phyloP scores from a whole-genome alignment of 1,140 invertebrate species.

The Halictus rubicundus region DNA sequence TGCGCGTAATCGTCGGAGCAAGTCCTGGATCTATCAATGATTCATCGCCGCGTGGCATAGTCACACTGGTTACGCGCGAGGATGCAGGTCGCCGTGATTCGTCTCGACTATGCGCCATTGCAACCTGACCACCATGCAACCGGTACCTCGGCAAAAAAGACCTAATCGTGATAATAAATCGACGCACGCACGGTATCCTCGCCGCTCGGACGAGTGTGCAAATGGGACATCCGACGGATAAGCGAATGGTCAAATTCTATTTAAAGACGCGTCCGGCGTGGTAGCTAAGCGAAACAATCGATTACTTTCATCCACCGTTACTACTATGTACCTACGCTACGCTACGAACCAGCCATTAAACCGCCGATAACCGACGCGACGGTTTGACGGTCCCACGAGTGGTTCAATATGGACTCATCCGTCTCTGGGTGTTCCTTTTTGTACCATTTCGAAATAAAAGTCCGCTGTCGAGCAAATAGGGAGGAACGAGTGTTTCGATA shows the following conservation, averaged over 20 bases:
- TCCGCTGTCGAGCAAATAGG: no score
- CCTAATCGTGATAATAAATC: constrained; percentile 10
- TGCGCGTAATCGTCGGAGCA: constrained; percentile 30
- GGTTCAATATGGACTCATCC: no score
- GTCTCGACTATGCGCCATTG: not conserved
- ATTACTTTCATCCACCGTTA: constrained; percentile 7
- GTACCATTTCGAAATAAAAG: no score
- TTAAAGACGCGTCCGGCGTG: not conserved
- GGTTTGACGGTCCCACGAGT: no score
- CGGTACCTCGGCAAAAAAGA: constrained; percentile 20
- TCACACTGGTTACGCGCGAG: constrained; percentile 22
- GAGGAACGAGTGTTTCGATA: no score
- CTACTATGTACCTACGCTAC: no score
- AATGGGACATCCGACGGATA: not conserved
- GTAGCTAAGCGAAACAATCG: not conserved
- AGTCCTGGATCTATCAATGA: constrained; percentile 40
- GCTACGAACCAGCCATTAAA: no score
- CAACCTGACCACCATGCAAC: not conserved
- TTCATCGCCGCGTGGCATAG: constrained; percentile 27
- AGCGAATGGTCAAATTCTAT: not conserved
- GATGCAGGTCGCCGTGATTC: constrained; percentile 13
- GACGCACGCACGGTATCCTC: not conserved
- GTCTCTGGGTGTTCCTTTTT: no score
- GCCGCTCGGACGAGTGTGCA: not conserved
- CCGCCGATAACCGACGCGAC: no score